Conservation (phyloP, 2,888 invertebrate species). For the Tipula unca region DNA sequence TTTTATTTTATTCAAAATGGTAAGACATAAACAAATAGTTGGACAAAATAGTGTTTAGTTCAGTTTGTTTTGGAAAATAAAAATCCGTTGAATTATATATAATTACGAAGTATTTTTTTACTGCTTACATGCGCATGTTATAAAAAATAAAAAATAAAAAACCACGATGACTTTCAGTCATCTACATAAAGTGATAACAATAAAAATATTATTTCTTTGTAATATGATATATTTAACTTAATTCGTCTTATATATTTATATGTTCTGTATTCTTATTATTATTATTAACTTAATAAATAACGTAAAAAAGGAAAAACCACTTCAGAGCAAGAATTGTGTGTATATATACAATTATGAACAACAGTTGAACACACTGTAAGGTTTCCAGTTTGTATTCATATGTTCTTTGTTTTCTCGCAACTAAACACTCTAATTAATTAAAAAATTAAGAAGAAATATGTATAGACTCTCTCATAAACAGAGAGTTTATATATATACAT, state of each 20-base stretch:
- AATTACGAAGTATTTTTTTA: constrained; percentile 14
- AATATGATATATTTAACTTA: background rate
- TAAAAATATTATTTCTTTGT: background rate
- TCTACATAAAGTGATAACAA: background rate
- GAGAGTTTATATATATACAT: background rate
- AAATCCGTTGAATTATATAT: background rate
- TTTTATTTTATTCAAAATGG: background rate
- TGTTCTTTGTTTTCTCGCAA: background rate
- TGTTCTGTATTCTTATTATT: background rate
- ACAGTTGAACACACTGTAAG: background rate
- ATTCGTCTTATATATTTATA: background rate
- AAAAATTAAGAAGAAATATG: background rate
- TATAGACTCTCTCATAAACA: background rate
- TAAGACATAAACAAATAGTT: background rate
- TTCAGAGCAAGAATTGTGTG: background rate
- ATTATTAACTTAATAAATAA: background rate
- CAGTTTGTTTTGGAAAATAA: background rate
- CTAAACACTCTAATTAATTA: constrained; percentile 1
- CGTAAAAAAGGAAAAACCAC: background rate
- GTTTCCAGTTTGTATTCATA: background rate
- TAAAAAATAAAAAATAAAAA: background rate
- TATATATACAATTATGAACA: background rate
- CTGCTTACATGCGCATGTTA: constrained; percentile 8
- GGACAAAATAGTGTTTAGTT: background rate
- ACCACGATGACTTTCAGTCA: background rate